These are phyloP conservation scores for Pycnomerus fuliginosus DNA, from an alignment of 2,888 invertebrate genomes.

Conservation along the genomic window DNA sequence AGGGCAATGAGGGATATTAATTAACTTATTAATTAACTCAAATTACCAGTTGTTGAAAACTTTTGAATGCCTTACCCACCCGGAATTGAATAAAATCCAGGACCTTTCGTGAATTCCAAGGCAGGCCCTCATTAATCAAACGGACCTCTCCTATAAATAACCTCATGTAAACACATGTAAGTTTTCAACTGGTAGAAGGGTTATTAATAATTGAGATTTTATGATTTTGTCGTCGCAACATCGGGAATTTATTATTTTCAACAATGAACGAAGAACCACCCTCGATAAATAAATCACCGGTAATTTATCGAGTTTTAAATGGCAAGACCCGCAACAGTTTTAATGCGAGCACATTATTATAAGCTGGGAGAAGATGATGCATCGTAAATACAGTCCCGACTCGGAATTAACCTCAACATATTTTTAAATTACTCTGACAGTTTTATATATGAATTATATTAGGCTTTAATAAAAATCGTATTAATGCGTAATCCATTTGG, in stretches of 20 bases:
- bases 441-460: constrained; percentile 23
- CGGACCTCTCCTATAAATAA: constrained; percentile 14
- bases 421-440: constrained; percentile 29
- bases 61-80: too few species aligned
- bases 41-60: neutral
- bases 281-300: constrained; percentile 15
- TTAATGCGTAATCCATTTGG: constrained; percentile 6
- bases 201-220: constrained; percentile 22
- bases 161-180: constrained; percentile 21
- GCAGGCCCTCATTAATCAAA: constrained; percentile 16
- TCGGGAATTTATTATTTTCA: constrained; percentile 11
- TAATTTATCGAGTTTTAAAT: constrained; percentile 23
- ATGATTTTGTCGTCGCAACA: constrained; percentile 19
- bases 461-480: constrained; percentile 24
- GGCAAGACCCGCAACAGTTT: constrained; percentile 15
- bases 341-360: constrained; percentile 14
- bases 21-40: neutral
- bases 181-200: constrained; percentile 26
- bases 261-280: constrained; percentile 8
- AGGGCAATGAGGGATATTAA: neutral
- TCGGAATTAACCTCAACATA: constrained; percentile 26
- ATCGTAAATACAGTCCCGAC: constrained; percentile 24
- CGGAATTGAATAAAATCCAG: too few species aligned
- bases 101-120: constrained; percentile 6
- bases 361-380: constrained; percentile 9